These are phyloP conservation scores for Bagarius yarrelli DNA, from an alignment of 2,113 vertebrate genomes.

Conservation along the genomic window DNA sequence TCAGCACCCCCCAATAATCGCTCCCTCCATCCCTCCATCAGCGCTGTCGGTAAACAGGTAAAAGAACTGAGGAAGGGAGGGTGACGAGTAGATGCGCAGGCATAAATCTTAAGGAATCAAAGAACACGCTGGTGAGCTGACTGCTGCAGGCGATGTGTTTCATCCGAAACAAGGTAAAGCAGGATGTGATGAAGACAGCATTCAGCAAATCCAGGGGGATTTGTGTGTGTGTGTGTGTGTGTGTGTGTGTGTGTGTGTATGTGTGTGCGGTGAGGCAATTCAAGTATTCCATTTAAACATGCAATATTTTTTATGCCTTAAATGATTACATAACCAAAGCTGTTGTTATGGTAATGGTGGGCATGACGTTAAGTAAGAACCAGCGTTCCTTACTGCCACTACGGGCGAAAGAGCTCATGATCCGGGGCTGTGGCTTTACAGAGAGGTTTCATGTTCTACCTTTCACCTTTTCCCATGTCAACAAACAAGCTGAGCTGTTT, in stretches of 20 bases:
- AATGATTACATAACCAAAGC: neutral
- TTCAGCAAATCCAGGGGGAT: constrained; percentile 9
- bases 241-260: neutral
- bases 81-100: constrained; percentile 33
- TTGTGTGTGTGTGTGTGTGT: neutral
- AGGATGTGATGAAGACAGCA: constrained; percentile 16
- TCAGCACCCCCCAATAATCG: constrained; percentile 73
- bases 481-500: constrained; percentile 42
- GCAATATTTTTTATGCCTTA: neutral
- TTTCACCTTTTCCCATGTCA: constrained; percentile 36
- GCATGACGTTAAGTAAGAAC: neutral
- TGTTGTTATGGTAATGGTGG: neutral
- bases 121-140: constrained; percentile 49
- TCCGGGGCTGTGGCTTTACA: constrained; percentile 34
- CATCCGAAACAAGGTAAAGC: constrained; percentile 11
- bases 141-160: constrained; percentile 26
- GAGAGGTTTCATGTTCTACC: constrained; percentile 41
- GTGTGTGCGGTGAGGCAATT: neutral
- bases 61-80: constrained; percentile 32
- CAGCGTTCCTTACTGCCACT: constrained; percentile 6
- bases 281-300: neutral
- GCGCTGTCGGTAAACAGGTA: constrained; percentile 74
- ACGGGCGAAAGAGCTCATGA: constrained; percentile 17
- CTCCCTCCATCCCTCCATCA: constrained; percentile 64
- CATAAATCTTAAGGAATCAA: constrained; percentile 62